Base-by-base conservation (phyloP, 1,140 invertebrate genomes). In the Caerostris darwini region DNA sequence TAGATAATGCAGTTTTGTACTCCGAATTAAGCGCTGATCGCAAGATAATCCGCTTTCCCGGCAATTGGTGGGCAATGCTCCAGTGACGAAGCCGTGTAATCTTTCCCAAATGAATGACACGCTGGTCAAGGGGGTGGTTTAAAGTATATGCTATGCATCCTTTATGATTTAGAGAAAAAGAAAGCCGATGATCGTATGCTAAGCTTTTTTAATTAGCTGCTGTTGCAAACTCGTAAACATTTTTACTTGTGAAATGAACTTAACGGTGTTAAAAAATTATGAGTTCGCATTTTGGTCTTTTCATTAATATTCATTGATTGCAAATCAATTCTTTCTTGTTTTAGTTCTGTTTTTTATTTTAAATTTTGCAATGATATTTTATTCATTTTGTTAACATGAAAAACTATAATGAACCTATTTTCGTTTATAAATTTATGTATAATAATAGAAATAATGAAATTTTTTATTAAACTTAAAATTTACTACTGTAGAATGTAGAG, bases 21-120 rank as follows among this genome's bases (percentile, higher is more conserved):
- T 67, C 64, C 12, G 56, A 90, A 85, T 85, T 85, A 85, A 67
- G 50, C 57, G 12, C 86, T 53, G 61, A 88, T 64, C 61, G 17
- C 57, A 19, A 17, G 82, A 58, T 85, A 85, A 85, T 85, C 57
- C 57, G 54, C 83, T 85, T 85, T 85, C 54, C 34, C 17, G 5
- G 83, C 54, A 59, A 85, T 57, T 85, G 34, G 50, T 85, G 71
- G 71, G 71, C 50, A 77, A 77, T 77, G 71, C 71, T 77, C 7
- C 71, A 50, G 7, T 50, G 71, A 19, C 10, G 71, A 53, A n/a
- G 53, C 34, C 34, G 34, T 19, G 50, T 12, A 77, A 77, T 50
- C 53, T 34, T 53, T 14, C 34, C 3, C 19, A 77, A 77, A 77
- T 53, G 71, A 34, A 53, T 50, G 71, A 50, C 6, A 10, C 12